phyloP scores from a whole-genome alignment of 1,140 invertebrate genomes.

The Leptopilina clavipes region DNA sequence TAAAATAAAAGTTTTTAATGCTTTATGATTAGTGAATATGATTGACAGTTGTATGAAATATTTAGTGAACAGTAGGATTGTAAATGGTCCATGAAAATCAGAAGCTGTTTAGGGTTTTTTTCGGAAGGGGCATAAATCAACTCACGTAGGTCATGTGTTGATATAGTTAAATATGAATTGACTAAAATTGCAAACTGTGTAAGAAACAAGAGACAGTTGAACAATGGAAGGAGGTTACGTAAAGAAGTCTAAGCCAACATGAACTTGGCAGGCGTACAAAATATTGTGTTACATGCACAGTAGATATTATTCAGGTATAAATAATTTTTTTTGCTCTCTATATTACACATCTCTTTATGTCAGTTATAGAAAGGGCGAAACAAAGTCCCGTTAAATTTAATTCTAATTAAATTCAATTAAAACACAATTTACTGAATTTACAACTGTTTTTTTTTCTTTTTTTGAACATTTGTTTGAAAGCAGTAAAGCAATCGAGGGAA shows the following conservation, averaged over 20 bases:
- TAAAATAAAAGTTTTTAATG: no score
- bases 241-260: slow-evolving; percentile 13
- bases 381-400: not conserved
- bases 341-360: not conserved
- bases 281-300: not conserved
- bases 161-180: not conserved
- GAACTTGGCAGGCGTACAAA: slow-evolving; percentile 3
- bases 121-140: no score
- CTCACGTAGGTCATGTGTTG: slow-evolving; percentile 13
- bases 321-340: not conserved
- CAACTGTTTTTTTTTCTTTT: no score
- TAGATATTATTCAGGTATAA: not conserved
- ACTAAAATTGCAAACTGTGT: not conserved
- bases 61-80: no score
- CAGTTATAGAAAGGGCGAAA: not conserved
- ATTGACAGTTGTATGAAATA: no score
- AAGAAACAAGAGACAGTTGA: slow-evolving; percentile 25
- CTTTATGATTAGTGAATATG: no score
- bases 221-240: slow-evolving; percentile 1
- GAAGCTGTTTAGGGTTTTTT: no score
- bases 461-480: no score
- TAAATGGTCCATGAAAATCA: no score
- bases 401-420: no score
- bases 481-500: no score
- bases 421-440: no score